Evolutionary conservation across 2,113 vertebrate species (phyloP).

Genomic region (Anolis carolinensis): DNA sequence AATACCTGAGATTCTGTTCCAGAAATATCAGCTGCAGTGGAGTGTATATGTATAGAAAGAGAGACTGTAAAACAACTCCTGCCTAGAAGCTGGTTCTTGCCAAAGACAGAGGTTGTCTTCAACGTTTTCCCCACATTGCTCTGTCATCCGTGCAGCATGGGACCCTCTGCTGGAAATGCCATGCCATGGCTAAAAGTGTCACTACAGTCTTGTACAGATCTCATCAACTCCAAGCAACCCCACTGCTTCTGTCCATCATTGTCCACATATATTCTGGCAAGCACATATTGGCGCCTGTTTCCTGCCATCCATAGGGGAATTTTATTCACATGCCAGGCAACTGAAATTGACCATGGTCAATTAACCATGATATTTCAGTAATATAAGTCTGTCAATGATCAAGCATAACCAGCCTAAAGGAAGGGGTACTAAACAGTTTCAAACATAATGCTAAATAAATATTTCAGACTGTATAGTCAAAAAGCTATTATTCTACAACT

Average conservation of each 20-base stretch:
- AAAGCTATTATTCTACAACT: not conserved
- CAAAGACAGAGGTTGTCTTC: not conserved
- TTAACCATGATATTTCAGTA: too few species aligned
- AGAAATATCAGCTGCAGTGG: conserved; percentile 25
- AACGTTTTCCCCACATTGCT: not conserved
- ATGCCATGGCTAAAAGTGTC: not conserved
- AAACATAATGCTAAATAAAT: too few species aligned
- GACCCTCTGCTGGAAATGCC: conserved; percentile 15
- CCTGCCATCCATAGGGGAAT: not conserved
- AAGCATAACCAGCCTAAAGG: too few species aligned
- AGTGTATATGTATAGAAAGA: not conserved
- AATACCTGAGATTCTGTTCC: conserved; percentile 27
- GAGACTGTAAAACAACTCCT: conserved; percentile 21
- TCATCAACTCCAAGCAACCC: not conserved
- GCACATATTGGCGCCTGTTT: too few species aligned
- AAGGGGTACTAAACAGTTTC: too few species aligned
- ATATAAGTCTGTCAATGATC: too few species aligned
- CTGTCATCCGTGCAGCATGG: not conserved
- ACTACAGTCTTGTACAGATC: not conserved
- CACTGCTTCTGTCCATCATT: not conserved
- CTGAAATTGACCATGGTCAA: not conserved
- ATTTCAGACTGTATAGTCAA: too few species aligned
- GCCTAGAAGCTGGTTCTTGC: not conserved
- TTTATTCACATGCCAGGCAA: not conserved
- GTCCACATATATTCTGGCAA: not conserved